Base-by-base conservation (phyloP, 2,113 vertebrate genomes). In the Tachycineta bicolor region DNA sequence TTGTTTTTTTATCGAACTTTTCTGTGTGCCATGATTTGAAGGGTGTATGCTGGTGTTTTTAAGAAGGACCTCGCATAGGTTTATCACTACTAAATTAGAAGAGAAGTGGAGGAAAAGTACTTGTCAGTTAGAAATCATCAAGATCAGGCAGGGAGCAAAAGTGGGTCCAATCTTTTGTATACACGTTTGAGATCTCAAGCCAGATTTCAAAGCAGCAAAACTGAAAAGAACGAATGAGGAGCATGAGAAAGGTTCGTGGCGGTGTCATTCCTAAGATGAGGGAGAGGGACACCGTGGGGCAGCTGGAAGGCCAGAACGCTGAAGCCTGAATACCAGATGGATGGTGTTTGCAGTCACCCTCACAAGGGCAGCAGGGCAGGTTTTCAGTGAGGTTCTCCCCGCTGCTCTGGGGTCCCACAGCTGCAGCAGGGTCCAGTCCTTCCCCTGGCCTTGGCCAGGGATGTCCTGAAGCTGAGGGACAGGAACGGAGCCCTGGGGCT, bases 1-100 rank as follows among this genome's bases (percentile, higher is more conserved):
- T 23, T 52, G 2, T 3, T 1, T 28, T 63, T 69, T 74, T 10
- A 6, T 28, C 10, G 44, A 39, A 29, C 1, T 0, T 24, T 49
- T 92, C 67, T 24, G 5, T 49, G 3, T 50, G 14, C 29, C 1
- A 1, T 69, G 50, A 41, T 50, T 87, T 23, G 49, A 82, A 64
- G 11, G 18, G 5, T 43, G 17, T 33, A 33, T 63, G 5, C 11
- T 56, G 5, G 33, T 68, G 31, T 12, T 82, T 87, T 82, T 33
- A 34, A 43, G 41, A 46, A 16, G n/a, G 53, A 39, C 9, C 34
- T 78, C 74, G 82, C 33, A 26, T 21, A 69, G 11, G 22, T 68
- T 63, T 83, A 24, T n/a, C 22, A 9, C 25, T 39, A 33, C 29
- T 62, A 47, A 79, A 53, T 46, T 53, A 62, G 43, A 86, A 50